Base-by-base conservation (phyloP, 64 coral and sea anemone species). In the Pocillopora damicornis region DNA sequence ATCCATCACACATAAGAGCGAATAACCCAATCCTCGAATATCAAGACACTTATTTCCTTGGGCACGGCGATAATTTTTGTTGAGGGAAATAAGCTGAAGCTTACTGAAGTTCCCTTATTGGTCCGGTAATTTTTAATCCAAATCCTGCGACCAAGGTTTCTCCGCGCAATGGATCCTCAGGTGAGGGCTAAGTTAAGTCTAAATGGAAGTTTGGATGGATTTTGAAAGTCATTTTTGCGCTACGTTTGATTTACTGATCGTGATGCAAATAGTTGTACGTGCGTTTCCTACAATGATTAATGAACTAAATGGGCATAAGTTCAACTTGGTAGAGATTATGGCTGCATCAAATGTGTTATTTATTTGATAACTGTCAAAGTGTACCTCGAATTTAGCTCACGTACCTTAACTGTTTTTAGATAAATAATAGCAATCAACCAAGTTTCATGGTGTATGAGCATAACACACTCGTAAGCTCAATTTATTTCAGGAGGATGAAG, bases 151-250 rank as follows among this genome's bases (percentile, higher is more conserved):
- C 30, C 17, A 64, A n/a, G 11, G 26, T 17, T 15, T 11, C 11
- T 42, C 18, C n/a, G 0, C 80, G 51, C 15, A 22, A 83, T 83
- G 80, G 80, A 83, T 69, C 80, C 61, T 11, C 80, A 83, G 80
- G 80, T 83, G 37, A 65, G 45, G 22, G 17, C 68, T 5, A 68
- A 83, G 15, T 18, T 45, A 23, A 22, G 6, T 18, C 38, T 20
- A 14, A 71, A 67, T 61, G 20, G 59, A 17, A 17, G 36, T 79
- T 60, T 26, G 57, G 18, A 42, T 22, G 60, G 22, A 15, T 22
- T 60, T 30, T 79, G 11, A 25, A 37, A 60, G 18, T 26, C 2
- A 4, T 59, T 16, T 69, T 69, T 23, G 6, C 0, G 9, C 16
- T 9, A 69, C 66, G 20, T n/a, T n/a, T 30, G 30, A 30, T 30